phyloP scores from a whole-genome alignment of 2,113 vertebrate genomes.

The Callospermophilus lateralis region DNA sequence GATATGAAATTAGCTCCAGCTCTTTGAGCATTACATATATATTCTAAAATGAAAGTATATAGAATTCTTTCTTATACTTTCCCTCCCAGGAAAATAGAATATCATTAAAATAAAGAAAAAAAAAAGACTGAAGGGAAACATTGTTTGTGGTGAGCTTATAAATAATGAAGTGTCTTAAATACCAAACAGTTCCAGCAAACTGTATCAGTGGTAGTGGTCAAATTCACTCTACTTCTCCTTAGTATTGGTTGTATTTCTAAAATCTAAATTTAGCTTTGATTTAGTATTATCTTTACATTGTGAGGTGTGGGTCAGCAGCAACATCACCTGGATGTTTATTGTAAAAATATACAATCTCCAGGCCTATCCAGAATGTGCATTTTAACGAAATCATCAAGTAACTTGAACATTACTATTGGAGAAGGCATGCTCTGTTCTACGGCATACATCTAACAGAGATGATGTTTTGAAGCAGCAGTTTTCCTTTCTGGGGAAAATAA shows the following conservation, averaged over 20 bases:
- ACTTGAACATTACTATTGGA: neutral
- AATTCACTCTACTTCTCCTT: neutral
- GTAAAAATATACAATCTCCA: neutral
- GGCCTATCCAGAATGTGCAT: neutral
- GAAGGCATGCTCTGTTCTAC: neutral
- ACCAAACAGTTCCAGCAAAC: conserved; percentile 26
- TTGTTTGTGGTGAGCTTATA: conserved; percentile 47
- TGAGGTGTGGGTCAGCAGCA: neutral
- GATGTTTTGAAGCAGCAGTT: conserved; percentile 49
- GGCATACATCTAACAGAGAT: neutral
- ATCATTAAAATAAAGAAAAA: neutral
- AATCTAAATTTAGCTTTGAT: conserved; percentile 30
- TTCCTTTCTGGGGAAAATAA: conserved; percentile 14
- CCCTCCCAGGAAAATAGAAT: conserved; percentile 39
- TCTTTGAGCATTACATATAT: conserved; percentile 29
- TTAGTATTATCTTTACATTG: neutral
- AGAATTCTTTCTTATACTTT: conserved; percentile 44
- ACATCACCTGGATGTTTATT: neutral
- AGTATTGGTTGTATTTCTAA: conserved; percentile 21
- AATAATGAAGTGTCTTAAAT: conserved; percentile 49
- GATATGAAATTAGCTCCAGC: conserved; percentile 58
- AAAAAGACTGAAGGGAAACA: conserved; percentile 31
- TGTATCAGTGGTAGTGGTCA: neutral
- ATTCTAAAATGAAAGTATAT: conserved; percentile 63
- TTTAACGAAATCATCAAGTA: neutral